Conservation (phyloP, 2,797 vertebrate genomes). For the Taenioides sp. region DNA sequence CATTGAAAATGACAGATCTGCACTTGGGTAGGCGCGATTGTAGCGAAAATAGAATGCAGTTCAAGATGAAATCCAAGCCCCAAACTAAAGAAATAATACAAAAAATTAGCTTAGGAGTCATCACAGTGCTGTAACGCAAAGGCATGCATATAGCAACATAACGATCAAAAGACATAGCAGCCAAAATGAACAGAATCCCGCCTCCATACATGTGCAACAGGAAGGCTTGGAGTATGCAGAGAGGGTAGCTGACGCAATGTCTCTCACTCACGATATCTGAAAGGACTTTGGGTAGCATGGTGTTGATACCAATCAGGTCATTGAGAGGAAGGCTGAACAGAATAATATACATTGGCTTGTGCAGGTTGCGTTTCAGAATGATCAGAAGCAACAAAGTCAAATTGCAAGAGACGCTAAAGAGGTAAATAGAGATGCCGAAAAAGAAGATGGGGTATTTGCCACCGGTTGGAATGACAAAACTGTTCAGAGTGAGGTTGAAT, state of each 20-base stretch:
- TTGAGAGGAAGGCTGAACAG: constrained; percentile 73
- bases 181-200: constrained; percentile 74
- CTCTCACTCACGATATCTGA: constrained; percentile 61
- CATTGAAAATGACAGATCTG: constrained; percentile 62
- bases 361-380: constrained; percentile 61
- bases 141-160: constrained; percentile 78
- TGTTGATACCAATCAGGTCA: constrained; percentile 69
- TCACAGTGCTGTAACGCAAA: constrained; percentile 64
- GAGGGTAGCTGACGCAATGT: constrained; percentile 60
- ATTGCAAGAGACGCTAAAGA: constrained; percentile 68
- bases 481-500: constrained; percentile 60
- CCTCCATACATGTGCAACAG: constrained; percentile 79
- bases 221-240: constrained; percentile 77
- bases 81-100: constrained; percentile 65
- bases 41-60: constrained; percentile 64
- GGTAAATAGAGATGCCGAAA: constrained; percentile 61
- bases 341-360: constrained; percentile 76
- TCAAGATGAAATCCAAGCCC: constrained; percentile 70
- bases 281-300: constrained; percentile 73
- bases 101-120: constrained; percentile 58
- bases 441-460: constrained; percentile 73
- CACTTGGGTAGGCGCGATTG: constrained; percentile 67
- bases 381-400: constrained; percentile 70
- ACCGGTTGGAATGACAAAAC: constrained; percentile 62
- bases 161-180: constrained; percentile 78